A percentile compares a stretch with the other conserved stretches of the same genome.
Conservation (phyloP, 2,888 invertebrate species). For the Mythimna loreyi region DNA sequence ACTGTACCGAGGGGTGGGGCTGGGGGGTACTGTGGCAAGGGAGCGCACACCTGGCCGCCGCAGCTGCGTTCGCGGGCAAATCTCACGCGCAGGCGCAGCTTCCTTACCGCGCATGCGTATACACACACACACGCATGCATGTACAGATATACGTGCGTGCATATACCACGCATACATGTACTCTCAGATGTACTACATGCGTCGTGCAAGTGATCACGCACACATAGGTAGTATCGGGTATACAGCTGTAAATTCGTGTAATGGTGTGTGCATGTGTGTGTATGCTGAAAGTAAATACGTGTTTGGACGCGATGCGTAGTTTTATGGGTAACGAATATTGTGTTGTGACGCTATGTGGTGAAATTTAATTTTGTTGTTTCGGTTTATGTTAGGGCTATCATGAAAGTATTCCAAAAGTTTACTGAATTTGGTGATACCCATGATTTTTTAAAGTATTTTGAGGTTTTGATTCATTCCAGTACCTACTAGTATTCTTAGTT, state of each 20-base stretch:
- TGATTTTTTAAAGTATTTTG: too few species aligned
- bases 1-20: slow-evolving; percentile 77
- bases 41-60: slow-evolving; percentile 88
- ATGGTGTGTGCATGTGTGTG: slow-evolving; percentile 41
- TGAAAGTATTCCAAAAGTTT: too few species aligned
- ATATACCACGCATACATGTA: slow-evolving; percentile 70
- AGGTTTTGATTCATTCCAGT: too few species aligned
- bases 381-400: background rate
- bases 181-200: background rate
- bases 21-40: slow-evolving; percentile 76
- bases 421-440: too few species aligned
- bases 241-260: slow-evolving; percentile 50
- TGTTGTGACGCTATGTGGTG: background rate
- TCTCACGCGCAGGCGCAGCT: slow-evolving; percentile 91
- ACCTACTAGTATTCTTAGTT: too few species aligned
- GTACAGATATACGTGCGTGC: slow-evolving; percentile 73
- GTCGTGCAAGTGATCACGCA: slow-evolving; percentile 6
- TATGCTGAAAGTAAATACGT: slow-evolving; percentile 50
- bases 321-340: slow-evolving; percentile 33
- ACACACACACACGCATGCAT: slow-evolving; percentile 61
- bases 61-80: slow-evolving; percentile 88
- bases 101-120: slow-evolving; percentile 85
- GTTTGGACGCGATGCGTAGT: slow-evolving; percentile 43
- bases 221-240: slow-evolving; percentile 7
- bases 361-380: slow-evolving; percentile 9